These are phyloP conservation scores for Morphnarchus princeps DNA, from an alignment of 2,113 vertebrate species.

Conservation along the genomic window DNA sequence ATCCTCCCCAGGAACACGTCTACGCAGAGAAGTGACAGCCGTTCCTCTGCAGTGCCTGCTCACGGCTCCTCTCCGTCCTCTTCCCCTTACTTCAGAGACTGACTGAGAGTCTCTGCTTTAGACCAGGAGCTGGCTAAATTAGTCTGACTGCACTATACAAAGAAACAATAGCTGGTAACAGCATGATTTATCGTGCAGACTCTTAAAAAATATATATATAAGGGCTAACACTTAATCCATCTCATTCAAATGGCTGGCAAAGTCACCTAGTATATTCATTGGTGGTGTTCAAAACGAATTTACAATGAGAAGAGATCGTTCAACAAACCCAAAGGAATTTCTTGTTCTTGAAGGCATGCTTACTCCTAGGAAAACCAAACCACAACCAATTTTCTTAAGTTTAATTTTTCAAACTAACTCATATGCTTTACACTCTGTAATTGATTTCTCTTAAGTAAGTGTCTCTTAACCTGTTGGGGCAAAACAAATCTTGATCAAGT, in stretches of 20 bases:
- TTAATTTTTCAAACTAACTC: neutral
- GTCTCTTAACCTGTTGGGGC: neutral
- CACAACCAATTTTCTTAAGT: neutral
- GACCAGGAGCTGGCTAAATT: neutral
- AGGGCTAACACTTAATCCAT: neutral
- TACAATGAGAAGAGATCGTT: neutral
- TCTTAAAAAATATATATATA: neutral
- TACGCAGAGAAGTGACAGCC: neutral
- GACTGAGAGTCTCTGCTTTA: neutral
- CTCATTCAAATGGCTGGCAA: neutral
- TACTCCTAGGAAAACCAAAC: neutral
- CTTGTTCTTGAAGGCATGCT: neutral
- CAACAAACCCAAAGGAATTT: neutral
- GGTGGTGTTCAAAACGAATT: neutral
- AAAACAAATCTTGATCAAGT: neutral
- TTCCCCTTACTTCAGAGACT: neutral
- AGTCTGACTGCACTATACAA: neutral
- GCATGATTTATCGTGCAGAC: neutral
- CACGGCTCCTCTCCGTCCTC: neutral
- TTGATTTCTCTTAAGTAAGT: neutral
- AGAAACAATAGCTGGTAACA: neutral
- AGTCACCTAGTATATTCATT: neutral
- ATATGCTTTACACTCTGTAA: neutral
- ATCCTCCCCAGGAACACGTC: neutral
- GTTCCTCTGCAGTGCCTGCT: neutral